phyloP scores from a whole-genome alignment of 2,888 invertebrate species.

The Craniophora ligustri region DNA sequence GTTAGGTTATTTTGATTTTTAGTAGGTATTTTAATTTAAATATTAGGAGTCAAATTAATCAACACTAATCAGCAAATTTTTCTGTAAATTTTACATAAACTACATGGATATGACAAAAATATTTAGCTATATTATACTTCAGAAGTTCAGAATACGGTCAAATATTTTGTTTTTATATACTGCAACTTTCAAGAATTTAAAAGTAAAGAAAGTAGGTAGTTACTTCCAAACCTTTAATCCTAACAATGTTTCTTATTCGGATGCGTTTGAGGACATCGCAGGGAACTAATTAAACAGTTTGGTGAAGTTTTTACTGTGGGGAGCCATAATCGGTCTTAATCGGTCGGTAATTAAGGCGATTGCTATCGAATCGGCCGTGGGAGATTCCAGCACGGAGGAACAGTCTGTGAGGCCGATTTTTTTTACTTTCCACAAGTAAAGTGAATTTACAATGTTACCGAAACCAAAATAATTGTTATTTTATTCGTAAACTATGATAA shows the following conservation, averaged over 20 bases:
- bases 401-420: conserved; percentile 61
- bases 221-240: conserved; percentile 39
- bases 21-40: too few relatives aligned
- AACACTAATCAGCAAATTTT: not conserved
- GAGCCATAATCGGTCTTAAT: conserved; percentile 64
- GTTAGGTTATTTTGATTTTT: too few relatives aligned
- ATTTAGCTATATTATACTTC: not conserved
- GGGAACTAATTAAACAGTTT: conserved; percentile 62
- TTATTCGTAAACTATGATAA: too few relatives aligned
- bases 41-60: too few relatives aligned
- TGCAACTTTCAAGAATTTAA: conserved; percentile 17
- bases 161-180: too few relatives aligned
- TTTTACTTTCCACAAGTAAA: conserved; percentile 48
- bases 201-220: conserved; percentile 22
- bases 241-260: conserved; percentile 52
- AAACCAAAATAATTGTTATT: conserved; percentile 31
- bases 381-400: conserved; percentile 55
- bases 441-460: conserved; percentile 44
- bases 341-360: conserved; percentile 63
- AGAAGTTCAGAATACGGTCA: too few relatives aligned
- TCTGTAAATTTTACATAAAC: too few relatives aligned
- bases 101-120: too few relatives aligned
- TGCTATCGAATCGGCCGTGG: conserved; percentile 60
- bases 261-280: conserved; percentile 49
- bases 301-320: conserved; percentile 53